Percentiles rank a stretch among this genome's conserved stretches.
Conservation (phyloP, 2,113 vertebrate species). For the Spermophilus dauricus region DNA sequence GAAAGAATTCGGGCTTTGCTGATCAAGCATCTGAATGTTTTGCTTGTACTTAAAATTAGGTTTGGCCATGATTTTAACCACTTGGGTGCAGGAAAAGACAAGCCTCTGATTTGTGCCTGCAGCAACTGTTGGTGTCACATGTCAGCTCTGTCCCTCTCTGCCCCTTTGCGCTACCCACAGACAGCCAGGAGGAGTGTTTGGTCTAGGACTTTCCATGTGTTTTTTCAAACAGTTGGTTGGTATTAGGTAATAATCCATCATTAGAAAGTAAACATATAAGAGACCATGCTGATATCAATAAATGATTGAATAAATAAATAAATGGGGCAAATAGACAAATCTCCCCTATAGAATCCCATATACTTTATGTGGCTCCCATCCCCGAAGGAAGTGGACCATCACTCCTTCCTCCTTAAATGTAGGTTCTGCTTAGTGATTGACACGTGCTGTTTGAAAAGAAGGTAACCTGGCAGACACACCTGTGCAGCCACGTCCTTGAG, state of each 20-base stretch:
- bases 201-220: not conserved
- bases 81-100: not conserved
- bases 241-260: not conserved
- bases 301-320: constrained; percentile 2
- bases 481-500: not conserved
- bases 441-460: not conserved
- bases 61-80: not conserved
- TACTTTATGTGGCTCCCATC: not conserved
- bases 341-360: not conserved
- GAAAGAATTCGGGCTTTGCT: not conserved
- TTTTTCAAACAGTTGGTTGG: not conserved
- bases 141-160: not conserved
- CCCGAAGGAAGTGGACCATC: not conserved
- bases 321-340: not conserved
- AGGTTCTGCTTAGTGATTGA: not conserved
- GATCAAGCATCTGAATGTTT: not conserved
- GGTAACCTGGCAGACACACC: not conserved
- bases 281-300: not conserved
- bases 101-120: not conserved
- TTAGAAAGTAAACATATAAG: not conserved
- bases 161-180: not conserved
- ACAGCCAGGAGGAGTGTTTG: not conserved
- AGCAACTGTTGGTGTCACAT: not conserved
- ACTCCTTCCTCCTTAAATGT: not conserved
- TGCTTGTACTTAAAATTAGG: not conserved